Evolutionary conservation across 1,140 invertebrate genomes (phyloP).

Genomic region (Drosophila kohkoa): DNA sequence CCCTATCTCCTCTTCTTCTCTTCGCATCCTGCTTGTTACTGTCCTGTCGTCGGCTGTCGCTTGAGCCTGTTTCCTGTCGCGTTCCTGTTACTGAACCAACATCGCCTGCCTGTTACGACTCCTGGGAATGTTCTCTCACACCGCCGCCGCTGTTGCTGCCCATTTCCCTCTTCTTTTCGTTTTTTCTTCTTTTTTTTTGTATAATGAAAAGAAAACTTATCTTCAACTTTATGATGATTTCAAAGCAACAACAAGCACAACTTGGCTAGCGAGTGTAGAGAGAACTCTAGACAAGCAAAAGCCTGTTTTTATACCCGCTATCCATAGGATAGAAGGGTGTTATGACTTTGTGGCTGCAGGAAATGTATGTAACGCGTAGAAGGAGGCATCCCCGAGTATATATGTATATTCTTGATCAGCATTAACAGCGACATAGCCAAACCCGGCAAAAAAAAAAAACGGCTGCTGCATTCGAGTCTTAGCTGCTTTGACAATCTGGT

Average conservation of each 20-base stretch:
- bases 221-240: constrained; percentile 83
- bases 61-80: constrained; percentile 72
- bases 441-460: too few species aligned
- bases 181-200: constrained; percentile 42
- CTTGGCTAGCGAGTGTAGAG: constrained; percentile 5
- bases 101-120: constrained; percentile 14
- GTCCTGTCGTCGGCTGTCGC: constrained; percentile 59
- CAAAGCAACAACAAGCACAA: constrained; percentile 53
- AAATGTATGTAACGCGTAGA: too few species aligned
- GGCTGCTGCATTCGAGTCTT: too few species aligned
- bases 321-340: too few species aligned
- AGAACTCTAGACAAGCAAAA: constrained; percentile 30
- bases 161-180: constrained; percentile 32
- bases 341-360: too few species aligned
- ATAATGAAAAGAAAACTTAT: constrained; percentile 82
- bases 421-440: too few species aligned
- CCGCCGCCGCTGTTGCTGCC: constrained; percentile 50
- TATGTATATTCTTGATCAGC: too few species aligned
- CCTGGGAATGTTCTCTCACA: constrained; percentile 5
- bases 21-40: neutral
- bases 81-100: constrained; percentile 45
- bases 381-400: too few species aligned
- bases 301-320: constrained; percentile 13
- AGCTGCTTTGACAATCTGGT: too few species aligned
- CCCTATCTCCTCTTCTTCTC: constrained; percentile 6